Percentiles rank a stretch among this genome's conserved stretches.
phyloP scores from a whole-genome alignment of 2,888 invertebrate species.

The Nomada ferruginata region DNA sequence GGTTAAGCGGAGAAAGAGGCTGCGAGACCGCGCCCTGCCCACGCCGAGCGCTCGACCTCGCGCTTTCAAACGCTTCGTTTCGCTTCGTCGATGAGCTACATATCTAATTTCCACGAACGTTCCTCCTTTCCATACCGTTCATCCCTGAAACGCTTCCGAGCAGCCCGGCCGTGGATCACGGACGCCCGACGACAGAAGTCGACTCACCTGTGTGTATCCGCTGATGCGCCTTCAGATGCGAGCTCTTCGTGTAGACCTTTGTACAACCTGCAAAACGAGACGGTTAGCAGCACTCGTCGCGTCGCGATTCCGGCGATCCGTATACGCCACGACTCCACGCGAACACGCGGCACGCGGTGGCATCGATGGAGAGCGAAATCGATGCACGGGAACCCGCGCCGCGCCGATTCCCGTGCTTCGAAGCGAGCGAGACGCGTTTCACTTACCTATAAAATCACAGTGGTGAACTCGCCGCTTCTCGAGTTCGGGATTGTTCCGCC shows the following conservation, averaged over 20 bases:
- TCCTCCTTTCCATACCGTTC: slow-evolving; percentile 42
- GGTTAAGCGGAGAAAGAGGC: slow-evolving; percentile 38
- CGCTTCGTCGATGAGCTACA: slow-evolving; percentile 76
- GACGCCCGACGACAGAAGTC: slow-evolving; percentile 18
- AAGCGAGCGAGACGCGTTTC: background rate
- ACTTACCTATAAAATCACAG: slow-evolving; percentile 96
- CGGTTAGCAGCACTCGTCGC: background rate
- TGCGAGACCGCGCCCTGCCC: slow-evolving; percentile 77
- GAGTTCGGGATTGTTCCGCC: slow-evolving; percentile 97
- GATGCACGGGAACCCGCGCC: background rate
- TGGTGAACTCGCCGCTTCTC: slow-evolving; percentile 98
- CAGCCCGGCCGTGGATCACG: slow-evolving; percentile 5
- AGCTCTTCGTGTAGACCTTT: slow-evolving; percentile 99
- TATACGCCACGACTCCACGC: too few relatives aligned
- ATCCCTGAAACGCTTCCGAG: slow-evolving; percentile 15
- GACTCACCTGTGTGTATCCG: slow-evolving; percentile 97
- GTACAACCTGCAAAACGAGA: slow-evolving; percentile 92
- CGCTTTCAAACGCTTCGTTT: slow-evolving; percentile 72
- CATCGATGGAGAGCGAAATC: background rate
- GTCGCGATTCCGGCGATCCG: too few relatives aligned
- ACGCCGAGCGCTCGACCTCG: slow-evolving; percentile 66
- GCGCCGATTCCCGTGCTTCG: too few relatives aligned
- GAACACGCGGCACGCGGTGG: too few relatives aligned
- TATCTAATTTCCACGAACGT: slow-evolving; percentile 73
- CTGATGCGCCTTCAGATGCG: slow-evolving; percentile 98